Conservation (phyloP, 2,888 invertebrate genomes). For the Noctua comes region DNA sequence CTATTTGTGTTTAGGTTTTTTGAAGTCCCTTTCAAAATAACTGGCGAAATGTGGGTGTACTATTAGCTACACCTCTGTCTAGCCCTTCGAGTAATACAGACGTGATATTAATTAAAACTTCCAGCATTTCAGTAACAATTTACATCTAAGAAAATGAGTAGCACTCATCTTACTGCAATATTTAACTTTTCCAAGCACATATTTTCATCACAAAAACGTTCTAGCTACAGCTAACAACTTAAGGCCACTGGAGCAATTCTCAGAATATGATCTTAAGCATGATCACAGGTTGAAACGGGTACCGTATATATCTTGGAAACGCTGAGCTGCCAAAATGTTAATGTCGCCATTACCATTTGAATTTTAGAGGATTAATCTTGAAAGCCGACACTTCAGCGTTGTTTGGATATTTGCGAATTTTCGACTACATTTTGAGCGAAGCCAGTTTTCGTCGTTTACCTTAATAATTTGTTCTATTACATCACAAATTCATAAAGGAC, state of each 20-base stretch:
- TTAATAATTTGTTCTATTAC: neutral
- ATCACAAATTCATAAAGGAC: neutral
- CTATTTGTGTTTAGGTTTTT: no score
- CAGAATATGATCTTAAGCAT: conserved; percentile 57
- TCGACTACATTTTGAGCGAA: conserved; percentile 7
- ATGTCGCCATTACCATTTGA: conserved; percentile 59
- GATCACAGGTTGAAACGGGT: conserved; percentile 52
- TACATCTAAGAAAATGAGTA: neutral
- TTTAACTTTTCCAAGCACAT: conserved; percentile 1
- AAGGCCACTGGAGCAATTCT: conserved; percentile 44
- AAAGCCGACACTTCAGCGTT: conserved; percentile 52
- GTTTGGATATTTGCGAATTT: conserved; percentile 41
- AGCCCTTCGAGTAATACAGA: neutral
- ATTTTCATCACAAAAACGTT: conserved; percentile 34
- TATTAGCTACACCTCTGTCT: neutral
- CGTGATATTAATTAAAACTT: neutral
- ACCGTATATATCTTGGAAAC: conserved; percentile 50
- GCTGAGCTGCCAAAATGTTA: conserved; percentile 52
- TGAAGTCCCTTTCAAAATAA: neutral
- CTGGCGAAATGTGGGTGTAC: neutral
- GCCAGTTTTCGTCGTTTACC: neutral
- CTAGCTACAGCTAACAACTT: conserved; percentile 28
- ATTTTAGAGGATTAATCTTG: conserved; percentile 62
- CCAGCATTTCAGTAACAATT: neutral
- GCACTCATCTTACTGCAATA: neutral